A percentile compares a stretch with the other conserved stretches of the same genome.
These are phyloP conservation scores for Cervus canadensis DNA, from an alignment of 2,113 vertebrate genomes.

Conservation along the genomic window DNA sequence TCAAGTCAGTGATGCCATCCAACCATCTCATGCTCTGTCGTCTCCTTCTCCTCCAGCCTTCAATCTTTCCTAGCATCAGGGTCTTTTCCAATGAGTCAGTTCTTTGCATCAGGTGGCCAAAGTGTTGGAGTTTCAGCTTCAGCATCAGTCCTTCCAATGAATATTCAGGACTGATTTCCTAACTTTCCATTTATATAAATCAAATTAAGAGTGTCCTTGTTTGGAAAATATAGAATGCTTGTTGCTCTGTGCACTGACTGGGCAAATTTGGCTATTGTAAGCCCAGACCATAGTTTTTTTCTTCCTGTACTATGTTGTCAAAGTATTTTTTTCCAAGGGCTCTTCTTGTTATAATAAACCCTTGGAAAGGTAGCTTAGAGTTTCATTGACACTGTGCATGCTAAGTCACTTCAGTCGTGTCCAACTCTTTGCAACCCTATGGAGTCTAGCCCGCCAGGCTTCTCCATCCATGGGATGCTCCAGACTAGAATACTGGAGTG, in stretches of 20 bases:
- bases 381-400: background rate
- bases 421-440: background rate
- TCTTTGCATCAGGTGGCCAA: background rate
- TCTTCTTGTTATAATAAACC: background rate
- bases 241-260: background rate
- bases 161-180: background rate
- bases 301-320: background rate
- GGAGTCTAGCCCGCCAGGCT: background rate
- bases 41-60: background rate
- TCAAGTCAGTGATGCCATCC: background rate
- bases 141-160: background rate
- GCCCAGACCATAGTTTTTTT: background rate
- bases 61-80: background rate
- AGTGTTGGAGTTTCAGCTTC: background rate
- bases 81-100: background rate
- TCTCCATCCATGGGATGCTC: background rate
- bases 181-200: background rate
- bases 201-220: background rate
- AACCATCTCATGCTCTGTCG: background rate
- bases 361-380: background rate
- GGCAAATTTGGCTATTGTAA: background rate
- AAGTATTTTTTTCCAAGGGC: background rate
- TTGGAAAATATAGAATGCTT: background rate
- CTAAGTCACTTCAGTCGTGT: background rate
- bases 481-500: background rate